phyloP scores from a whole-genome alignment of 2,888 invertebrate species.

The Poecilus cupreus region DNA sequence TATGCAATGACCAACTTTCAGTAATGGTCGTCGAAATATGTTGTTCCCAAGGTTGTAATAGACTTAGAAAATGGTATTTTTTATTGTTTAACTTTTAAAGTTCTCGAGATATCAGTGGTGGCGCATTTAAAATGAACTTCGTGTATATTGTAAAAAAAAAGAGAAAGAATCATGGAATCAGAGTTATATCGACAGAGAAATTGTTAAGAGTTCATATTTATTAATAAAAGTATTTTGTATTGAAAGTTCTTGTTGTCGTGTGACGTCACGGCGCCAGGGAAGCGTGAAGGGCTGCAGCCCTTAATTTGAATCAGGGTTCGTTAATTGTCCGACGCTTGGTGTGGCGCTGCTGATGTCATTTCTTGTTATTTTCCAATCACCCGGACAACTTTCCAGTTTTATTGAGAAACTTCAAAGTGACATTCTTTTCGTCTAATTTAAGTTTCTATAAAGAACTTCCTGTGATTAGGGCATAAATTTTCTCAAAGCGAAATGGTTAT shows the following conservation, averaged over 20 bases:
- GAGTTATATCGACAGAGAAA: slow-evolving; percentile 34
- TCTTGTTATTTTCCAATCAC: slow-evolving; percentile 56
- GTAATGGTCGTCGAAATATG: too few species aligned
- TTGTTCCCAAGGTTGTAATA: too few species aligned
- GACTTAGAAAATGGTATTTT: too few species aligned
- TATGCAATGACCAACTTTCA: too few species aligned
- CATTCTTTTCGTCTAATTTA: slow-evolving; percentile 48
- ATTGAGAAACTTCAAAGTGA: slow-evolving; percentile 50
- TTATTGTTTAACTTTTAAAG: too few species aligned
- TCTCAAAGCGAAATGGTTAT: slow-evolving; percentile 37
- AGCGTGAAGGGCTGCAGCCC: not conserved
- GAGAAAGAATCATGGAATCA: not conserved
- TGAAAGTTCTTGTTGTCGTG: not conserved
- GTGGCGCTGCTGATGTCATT: slow-evolving; percentile 30
- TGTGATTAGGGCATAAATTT: slow-evolving; percentile 50
- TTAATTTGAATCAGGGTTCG: not conserved
- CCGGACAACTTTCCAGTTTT: slow-evolving; percentile 33
- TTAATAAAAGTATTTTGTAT: slow-evolving; percentile 49
- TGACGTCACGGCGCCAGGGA: not conserved
- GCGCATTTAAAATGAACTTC: too few species aligned
- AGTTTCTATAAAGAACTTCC: slow-evolving; percentile 50
- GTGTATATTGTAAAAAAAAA: slow-evolving; percentile 25
- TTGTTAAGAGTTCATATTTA: slow-evolving; percentile 42
- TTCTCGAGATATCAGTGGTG: too few species aligned
- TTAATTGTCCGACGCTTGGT: slow-evolving; percentile 7